A percentile compares a stretch with the other conserved stretches of the same genome.
Evolutionary conservation across 2,113 vertebrate genomes (phyloP).

Genomic region (Larimichthys crocea): DNA sequence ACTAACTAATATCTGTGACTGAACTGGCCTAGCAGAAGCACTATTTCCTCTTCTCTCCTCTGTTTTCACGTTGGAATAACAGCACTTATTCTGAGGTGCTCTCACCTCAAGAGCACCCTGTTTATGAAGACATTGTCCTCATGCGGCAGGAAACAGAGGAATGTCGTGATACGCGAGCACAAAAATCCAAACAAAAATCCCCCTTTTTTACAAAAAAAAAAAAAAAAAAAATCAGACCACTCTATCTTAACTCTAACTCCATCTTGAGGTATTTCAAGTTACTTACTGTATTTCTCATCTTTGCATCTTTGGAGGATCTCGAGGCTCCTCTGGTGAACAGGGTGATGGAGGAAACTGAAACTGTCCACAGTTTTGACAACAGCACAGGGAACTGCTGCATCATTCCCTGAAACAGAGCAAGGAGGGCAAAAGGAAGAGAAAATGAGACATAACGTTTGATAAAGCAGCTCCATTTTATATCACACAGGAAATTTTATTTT

Average conservation of each 20-base stretch:
- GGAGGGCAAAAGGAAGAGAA: not conserved
- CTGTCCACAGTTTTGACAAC: slow-evolving; percentile 96
- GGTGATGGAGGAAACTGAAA: slow-evolving; percentile 99
- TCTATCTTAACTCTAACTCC: too few relatives aligned
- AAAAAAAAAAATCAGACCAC: too few relatives aligned
- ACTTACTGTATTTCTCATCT: slow-evolving; percentile 99
- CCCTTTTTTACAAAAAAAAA: too few relatives aligned
- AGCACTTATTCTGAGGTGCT: not conserved
- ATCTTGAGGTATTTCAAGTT: slow-evolving; percentile 58
- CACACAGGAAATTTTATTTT: not conserved
- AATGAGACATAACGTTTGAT: not conserved
- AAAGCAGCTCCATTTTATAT: not conserved
- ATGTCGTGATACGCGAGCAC: not conserved
- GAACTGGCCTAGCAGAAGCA: too few relatives aligned
- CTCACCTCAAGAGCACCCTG: not conserved
- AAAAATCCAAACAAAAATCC: not conserved
- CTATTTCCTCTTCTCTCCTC: too few relatives aligned
- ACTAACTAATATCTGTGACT: too few relatives aligned
- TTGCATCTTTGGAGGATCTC: slow-evolving; percentile 99
- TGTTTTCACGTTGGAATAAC: not conserved
- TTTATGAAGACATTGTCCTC: not conserved
- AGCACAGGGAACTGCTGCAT: slow-evolving; percentile 89
- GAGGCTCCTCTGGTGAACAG: slow-evolving; percentile 99
- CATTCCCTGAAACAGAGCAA: slow-evolving; percentile 86
- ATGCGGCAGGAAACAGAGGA: not conserved